Evolutionary conservation across 2,888 invertebrate species (phyloP), one percentile per base, ranked within the genome.

Genomic region (Eledone cirrhosa): DNA sequence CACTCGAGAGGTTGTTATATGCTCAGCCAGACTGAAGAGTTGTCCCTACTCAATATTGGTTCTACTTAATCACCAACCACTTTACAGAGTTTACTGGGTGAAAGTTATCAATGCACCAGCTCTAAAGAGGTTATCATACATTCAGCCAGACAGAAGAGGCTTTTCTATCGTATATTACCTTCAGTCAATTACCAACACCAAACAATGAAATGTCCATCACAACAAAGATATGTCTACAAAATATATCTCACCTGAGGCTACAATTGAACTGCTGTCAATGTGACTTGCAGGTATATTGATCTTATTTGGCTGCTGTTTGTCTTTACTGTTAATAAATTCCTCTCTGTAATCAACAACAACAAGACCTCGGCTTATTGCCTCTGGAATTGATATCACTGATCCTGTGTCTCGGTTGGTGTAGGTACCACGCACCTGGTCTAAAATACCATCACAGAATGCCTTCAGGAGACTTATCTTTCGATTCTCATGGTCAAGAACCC

Each of bases 291-390:
- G 41, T 31, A 16, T 47, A 48, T 24, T 47, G 22, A 76, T 48
- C n/a, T 14, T 22, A 13, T 76, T 53, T 27, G 27, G 14, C 14
- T 48, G 48, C 14, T 13, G 3, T 22, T 48, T 27, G n/a, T 48
- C 76, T 11, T 22, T 11, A 48, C 31, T 27, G 22, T 24, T 59
- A 7, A 19, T 27, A 11, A 69, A 14, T 69, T 69, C 69, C n/a
- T 69, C 69, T 69, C 31, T 69, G 76, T 83, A 85, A 65, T 87
- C 89, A n/a, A 87, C 89, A 27, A 83, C 79, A 53, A 90, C 86
- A 59, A 88, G 81, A 8, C 90, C 90, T 48, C 81, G 81, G 65
- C 87, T 84, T 77, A 90, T 89, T 41, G 90, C 90, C 80, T 90
- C 90, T 1, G 88, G 87, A 27, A 90, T 89, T 8, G 89, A 87